phyloP scores from a whole-genome alignment of 2,797 vertebrate species.

The Mus spretus region DNA sequence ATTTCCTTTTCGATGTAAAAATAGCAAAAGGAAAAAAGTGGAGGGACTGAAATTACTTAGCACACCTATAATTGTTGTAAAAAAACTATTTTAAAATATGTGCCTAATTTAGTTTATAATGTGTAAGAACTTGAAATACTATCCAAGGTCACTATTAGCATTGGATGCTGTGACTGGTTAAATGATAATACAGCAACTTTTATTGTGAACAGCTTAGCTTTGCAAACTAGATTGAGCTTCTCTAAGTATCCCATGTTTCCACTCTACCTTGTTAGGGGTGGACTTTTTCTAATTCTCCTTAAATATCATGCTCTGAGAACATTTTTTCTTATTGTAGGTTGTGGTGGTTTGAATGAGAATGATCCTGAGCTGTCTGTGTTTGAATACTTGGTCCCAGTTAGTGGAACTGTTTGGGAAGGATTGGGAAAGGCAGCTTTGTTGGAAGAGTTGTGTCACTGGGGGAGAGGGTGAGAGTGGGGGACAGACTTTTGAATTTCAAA shows the following conservation, averaged over 20 bases:
- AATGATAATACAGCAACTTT: not conserved
- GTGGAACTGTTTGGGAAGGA: not conserved
- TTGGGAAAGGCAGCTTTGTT: not conserved
- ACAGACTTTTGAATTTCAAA: not conserved
- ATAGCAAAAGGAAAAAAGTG: not conserved
- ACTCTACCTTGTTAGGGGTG: not conserved
- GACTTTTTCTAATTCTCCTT: not conserved
- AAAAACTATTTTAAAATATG: not conserved
- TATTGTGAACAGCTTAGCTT: not conserved
- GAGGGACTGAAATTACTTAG: not conserved
- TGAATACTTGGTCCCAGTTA: not conserved
- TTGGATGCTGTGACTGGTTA: not conserved
- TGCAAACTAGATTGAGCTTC: not conserved
- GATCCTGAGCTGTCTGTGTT: not conserved
- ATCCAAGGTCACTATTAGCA: not conserved
- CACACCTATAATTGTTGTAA: not conserved
- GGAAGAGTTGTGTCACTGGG: not conserved
- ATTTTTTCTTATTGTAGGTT: not conserved
- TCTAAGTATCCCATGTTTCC: not conserved
- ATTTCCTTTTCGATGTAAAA: not conserved
- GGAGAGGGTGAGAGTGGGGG: too few relatives aligned
- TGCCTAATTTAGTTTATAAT: not conserved
- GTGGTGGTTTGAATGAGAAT: not conserved
- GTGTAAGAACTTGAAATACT: not conserved
- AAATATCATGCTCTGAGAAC: not conserved